A percentile compares a stretch with the other conserved stretches of the same genome.
phyloP scores from a whole-genome alignment of 2,888 invertebrate genomes.

The Abrostola triplasia region DNA sequence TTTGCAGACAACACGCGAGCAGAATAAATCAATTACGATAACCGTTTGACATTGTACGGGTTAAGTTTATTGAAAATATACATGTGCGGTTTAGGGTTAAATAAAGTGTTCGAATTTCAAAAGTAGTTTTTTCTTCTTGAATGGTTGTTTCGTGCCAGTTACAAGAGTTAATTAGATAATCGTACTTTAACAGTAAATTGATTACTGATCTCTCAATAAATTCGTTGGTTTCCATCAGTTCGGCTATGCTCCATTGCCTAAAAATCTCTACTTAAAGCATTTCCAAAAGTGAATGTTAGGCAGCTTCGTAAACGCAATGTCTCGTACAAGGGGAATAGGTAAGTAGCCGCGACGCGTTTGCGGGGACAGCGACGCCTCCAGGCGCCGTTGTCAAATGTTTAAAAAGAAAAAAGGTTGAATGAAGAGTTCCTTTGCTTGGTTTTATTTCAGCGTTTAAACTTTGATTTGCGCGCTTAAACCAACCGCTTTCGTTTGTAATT shows the following conservation, averaged over 20 bases:
- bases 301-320: conserved; percentile 52
- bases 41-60: conserved; percentile 34
- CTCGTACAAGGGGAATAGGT: conserved; percentile 72
- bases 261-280: conserved; percentile 6
- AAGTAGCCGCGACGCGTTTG: conserved; percentile 66
- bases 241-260: background rate
- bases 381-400: conserved; percentile 67
- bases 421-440: conserved; percentile 31
- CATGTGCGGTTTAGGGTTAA: conserved; percentile 11
- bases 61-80: conserved; percentile 41
- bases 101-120: background rate
- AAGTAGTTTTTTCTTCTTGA: background rate
- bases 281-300: conserved; percentile 25
- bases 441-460: conserved; percentile 24
- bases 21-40: conserved; percentile 58
- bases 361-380: conserved; percentile 61
- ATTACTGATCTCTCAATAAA: conserved; percentile 16
- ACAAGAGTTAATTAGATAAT: background rate
- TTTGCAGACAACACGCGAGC: conserved; percentile 58
- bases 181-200: background rate
- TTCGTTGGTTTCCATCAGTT: background rate
- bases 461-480: background rate
- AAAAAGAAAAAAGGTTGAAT: conserved; percentile 57
- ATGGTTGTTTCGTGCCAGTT: background rate
- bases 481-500: background rate